A percentile compares a stretch with the other conserved stretches of the same genome.
Conservation (phyloP, 1,140 invertebrate species). For the Calosoma granatense region DNA sequence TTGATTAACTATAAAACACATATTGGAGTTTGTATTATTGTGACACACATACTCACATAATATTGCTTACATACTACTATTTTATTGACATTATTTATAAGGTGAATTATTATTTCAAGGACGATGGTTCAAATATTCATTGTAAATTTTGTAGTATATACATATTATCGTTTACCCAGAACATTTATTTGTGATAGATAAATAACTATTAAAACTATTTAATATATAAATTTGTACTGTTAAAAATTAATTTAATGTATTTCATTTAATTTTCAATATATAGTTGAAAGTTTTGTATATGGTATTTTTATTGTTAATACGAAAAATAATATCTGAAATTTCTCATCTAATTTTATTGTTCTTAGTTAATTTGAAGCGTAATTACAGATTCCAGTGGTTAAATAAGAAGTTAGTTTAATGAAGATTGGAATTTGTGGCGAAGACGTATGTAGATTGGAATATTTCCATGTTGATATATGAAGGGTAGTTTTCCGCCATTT, state of each 20-base stretch:
- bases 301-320: background rate
- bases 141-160: slow-evolving; percentile 9
- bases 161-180: slow-evolving; percentile 3
- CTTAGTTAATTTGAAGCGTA: no score
- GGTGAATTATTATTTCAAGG: no score
- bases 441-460: no score
- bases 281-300: background rate
- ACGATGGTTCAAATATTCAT: no score
- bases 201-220: slow-evolving; percentile 6
- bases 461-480: no score
- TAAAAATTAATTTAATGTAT: background rate
- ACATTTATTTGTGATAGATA: slow-evolving; percentile 9
- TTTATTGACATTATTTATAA: no score
- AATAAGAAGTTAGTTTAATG: no score
- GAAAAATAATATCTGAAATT: no score
- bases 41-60: background rate
- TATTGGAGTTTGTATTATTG: background rate
- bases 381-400: no score
- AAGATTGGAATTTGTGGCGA: no score
- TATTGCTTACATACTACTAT: background rate
- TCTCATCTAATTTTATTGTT: no score
- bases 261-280: background rate
- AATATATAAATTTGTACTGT: slow-evolving; percentile 9
- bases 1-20: no score
- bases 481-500: slow-evolving; percentile 5